Conservation (phyloP, 2,888 invertebrate genomes). For the Diarsia rubi region DNA sequence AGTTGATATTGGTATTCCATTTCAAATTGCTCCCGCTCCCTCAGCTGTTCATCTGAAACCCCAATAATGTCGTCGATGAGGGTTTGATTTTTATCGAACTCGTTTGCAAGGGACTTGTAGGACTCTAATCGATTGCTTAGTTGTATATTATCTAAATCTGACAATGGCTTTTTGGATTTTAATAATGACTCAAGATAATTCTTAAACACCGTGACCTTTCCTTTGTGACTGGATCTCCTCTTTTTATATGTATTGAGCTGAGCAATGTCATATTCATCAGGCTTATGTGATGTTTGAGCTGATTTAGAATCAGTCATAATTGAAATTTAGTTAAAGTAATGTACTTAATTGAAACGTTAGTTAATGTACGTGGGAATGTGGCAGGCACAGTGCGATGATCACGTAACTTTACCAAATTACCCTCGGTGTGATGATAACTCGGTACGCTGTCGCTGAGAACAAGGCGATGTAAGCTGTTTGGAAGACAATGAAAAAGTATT, state of each 20-base stretch:
- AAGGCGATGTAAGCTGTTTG: not conserved
- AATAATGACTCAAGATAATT: not conserved
- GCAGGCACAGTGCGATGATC: not conserved
- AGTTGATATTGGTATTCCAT: conserved; percentile 3
- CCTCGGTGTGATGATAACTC: not conserved
- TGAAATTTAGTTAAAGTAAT: not conserved
- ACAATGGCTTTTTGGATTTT: not conserved
- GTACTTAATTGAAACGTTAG: not conserved
- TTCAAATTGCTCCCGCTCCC: conserved; percentile 8
- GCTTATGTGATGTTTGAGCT: not conserved
- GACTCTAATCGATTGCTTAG: conserved; percentile 1
- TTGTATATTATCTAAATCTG: not conserved
- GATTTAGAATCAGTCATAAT: not conserved
- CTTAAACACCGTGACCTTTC: not conserved
- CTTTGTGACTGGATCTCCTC: not conserved
- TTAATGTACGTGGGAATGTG: not conserved
- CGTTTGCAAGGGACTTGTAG: conserved; percentile 6
- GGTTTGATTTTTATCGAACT: not conserved
- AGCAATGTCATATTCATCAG: not conserved
- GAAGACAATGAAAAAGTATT: not conserved
- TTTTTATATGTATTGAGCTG: conserved; percentile 3
- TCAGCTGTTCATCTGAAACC: not conserved
- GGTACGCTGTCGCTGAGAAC: not conserved
- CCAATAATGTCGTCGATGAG: not conserved
- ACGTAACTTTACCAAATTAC: conserved; percentile 7